Evolutionary conservation across 2,113 vertebrate species (phyloP).

Genomic region (Poeciliopsis occidentalis): DNA sequence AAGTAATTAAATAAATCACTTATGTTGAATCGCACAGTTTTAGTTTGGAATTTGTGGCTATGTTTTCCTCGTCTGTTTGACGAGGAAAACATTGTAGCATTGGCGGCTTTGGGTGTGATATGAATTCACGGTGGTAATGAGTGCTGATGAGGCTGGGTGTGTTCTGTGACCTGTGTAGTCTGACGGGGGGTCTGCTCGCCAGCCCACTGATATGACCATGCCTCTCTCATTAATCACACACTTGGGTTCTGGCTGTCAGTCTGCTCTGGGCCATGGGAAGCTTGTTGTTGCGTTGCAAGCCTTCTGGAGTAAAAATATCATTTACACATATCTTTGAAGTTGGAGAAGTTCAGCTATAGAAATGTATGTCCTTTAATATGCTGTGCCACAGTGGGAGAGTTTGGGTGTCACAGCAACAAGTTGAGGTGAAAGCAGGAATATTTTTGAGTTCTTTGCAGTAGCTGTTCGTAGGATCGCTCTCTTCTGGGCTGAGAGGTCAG

Average conservation of each 20-base stretch:
- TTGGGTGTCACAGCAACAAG: too few species aligned
- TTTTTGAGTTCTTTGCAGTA: too few species aligned
- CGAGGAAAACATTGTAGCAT: slow-evolving; percentile 21
- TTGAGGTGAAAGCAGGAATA: too few species aligned
- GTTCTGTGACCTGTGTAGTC: slow-evolving; percentile 90
- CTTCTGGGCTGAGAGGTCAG: too few species aligned
- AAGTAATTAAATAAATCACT: neutral
- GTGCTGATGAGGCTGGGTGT: slow-evolving; percentile 79
- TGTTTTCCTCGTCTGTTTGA: neutral
- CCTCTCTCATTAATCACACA: slow-evolving; percentile 95
- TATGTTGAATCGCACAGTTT: neutral
- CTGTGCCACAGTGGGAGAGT: too few species aligned
- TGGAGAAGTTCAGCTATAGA: neutral
- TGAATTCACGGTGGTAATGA: slow-evolving; percentile 63
- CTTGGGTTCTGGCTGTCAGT: slow-evolving; percentile 74
- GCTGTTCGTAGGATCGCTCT: too few species aligned
- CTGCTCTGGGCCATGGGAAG: slow-evolving; percentile 73
- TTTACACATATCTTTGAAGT: neutral
- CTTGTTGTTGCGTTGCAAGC: slow-evolving; percentile 6
- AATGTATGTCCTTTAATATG: neutral
- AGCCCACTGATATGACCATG: slow-evolving; percentile 92
- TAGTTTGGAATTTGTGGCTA: neutral
- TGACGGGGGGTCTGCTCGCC: slow-evolving; percentile 86
- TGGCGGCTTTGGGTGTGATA: slow-evolving; percentile 15
- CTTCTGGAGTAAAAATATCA: neutral